phyloP scores from a whole-genome alignment of 2,888 invertebrate species.

The Endotricha flammealis region DNA sequence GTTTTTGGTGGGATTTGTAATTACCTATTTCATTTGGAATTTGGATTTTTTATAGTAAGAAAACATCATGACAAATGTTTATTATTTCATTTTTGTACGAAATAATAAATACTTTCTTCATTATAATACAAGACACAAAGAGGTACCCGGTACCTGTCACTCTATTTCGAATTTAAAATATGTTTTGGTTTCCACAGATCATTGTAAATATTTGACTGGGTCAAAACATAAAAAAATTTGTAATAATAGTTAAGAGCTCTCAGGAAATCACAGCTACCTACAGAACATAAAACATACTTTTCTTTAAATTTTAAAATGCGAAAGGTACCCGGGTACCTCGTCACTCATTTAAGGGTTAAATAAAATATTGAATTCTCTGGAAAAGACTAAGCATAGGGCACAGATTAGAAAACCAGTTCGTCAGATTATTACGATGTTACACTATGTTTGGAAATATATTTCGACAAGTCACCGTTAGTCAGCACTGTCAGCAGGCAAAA shows the following conservation, averaged over 20 bases:
- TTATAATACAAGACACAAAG: constrained; percentile 7
- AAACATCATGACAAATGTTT: not conserved
- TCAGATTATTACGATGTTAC: no score
- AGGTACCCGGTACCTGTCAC: constrained; percentile 9
- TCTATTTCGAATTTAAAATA: constrained; percentile 8
- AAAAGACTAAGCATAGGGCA: no score
- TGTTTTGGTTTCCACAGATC: constrained; percentile 7
- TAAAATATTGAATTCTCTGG: no score
- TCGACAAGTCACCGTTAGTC: no score
- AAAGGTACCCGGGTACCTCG: constrained; percentile 5
- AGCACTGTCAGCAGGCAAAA: no score
- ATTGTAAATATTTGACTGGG: constrained; percentile 9
- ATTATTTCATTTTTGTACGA: not conserved
- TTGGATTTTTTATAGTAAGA: no score
- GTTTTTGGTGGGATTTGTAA: no score
- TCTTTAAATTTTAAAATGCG: constrained; percentile 8
- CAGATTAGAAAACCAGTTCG: no score
- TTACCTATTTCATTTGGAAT: not conserved
- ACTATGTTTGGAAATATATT: no score
- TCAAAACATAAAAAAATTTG: constrained; percentile 10
- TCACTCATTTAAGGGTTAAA: not conserved
- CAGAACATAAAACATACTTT: constrained; percentile 9
- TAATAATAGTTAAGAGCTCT: constrained; percentile 8
- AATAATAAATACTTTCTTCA: not conserved
- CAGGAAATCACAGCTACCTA: constrained; percentile 8